A percentile compares a stretch with the other conserved stretches of the same genome.
Conservation (phyloP, 2,113 vertebrate species). For the Corythornis vintsioides region DNA sequence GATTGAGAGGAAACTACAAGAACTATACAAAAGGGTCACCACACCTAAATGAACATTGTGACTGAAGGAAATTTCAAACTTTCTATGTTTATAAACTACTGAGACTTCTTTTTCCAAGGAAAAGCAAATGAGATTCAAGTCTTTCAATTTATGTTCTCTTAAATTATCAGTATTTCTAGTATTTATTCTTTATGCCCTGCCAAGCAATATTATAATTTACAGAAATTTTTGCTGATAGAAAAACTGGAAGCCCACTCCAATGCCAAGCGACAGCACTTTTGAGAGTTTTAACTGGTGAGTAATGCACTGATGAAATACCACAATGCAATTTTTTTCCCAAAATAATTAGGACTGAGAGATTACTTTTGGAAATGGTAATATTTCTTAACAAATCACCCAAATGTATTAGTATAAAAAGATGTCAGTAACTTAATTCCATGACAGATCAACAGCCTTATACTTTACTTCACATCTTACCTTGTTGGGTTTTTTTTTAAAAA, state of each 20-base stretch:
- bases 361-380: slow-evolving; percentile 74
- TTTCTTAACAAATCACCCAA: slow-evolving; percentile 81
- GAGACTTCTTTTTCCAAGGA: not conserved
- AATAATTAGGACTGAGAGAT: slow-evolving; percentile 77
- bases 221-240: slow-evolving; percentile 47
- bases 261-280: slow-evolving; percentile 69
- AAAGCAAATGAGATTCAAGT: slow-evolving; percentile 34
- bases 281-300: slow-evolving; percentile 73
- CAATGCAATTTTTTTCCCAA: slow-evolving; percentile 73
- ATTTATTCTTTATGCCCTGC: slow-evolving; percentile 21
- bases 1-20: slow-evolving; percentile 26
- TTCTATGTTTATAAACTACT: slow-evolving; percentile 24
- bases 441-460: slow-evolving; percentile 67
- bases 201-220: slow-evolving; percentile 50
- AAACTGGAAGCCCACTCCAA: slow-evolving; percentile 65
- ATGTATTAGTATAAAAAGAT: slow-evolving; percentile 78
- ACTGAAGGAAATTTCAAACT: slow-evolving; percentile 40
- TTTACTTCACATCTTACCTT: slow-evolving; percentile 40
- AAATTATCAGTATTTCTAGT: slow-evolving; percentile 34
- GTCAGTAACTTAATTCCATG: slow-evolving; percentile 74
- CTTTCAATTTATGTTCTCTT: slow-evolving; percentile 6
- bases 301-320: slow-evolving; percentile 71
- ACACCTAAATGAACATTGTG: slow-evolving; percentile 52
- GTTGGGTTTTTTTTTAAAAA: slow-evolving; percentile 37
- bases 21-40: slow-evolving; percentile 36